Conservation (phyloP, 2,888 invertebrate species). For the Drosophila rubida region DNA sequence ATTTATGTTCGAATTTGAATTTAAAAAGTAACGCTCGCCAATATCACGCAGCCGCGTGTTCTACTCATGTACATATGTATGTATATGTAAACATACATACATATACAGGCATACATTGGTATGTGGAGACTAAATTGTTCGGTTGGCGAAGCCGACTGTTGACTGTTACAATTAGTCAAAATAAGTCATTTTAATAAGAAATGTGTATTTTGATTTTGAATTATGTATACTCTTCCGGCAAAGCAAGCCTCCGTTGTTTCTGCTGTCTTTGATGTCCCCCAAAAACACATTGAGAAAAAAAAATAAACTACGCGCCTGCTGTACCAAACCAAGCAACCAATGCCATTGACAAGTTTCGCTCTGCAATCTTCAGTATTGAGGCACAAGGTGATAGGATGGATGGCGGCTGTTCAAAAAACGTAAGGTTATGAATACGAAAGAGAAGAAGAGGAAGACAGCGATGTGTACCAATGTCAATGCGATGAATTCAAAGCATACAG, state of each 20-base stretch:
- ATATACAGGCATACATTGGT: no score
- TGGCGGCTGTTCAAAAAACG: conserved; percentile 56
- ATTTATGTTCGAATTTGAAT: conserved; percentile 58
- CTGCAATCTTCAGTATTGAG: conserved; percentile 33
- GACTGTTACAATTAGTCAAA: conserved; percentile 19
- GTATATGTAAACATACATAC: neutral
- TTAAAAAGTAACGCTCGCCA: conserved; percentile 60
- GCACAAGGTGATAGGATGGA: conserved; percentile 59
- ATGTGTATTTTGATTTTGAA: conserved; percentile 17
- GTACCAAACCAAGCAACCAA: conserved; percentile 31
- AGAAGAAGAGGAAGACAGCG: conserved; percentile 25
- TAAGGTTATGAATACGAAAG: conserved; percentile 39
- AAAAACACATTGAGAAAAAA: conserved; percentile 2
- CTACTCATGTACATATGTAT: neutral
- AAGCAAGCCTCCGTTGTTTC: neutral
- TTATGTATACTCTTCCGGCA: conserved; percentile 36
- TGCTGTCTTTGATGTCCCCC: conserved; percentile 22
- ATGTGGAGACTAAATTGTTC: conserved; percentile 1
- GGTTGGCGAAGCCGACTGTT: conserved; percentile 1
- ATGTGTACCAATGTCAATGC: conserved; percentile 35
- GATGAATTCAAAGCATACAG: conserved; percentile 40
- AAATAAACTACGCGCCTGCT: conserved; percentile 49
- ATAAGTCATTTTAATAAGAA: conserved; percentile 11
- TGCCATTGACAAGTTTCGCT: conserved; percentile 60
- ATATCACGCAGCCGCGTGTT: conserved; percentile 5